These are phyloP conservation scores for Conistra vaccinii DNA, from an alignment of 2,888 invertebrate genomes.

Conservation along the genomic window DNA sequence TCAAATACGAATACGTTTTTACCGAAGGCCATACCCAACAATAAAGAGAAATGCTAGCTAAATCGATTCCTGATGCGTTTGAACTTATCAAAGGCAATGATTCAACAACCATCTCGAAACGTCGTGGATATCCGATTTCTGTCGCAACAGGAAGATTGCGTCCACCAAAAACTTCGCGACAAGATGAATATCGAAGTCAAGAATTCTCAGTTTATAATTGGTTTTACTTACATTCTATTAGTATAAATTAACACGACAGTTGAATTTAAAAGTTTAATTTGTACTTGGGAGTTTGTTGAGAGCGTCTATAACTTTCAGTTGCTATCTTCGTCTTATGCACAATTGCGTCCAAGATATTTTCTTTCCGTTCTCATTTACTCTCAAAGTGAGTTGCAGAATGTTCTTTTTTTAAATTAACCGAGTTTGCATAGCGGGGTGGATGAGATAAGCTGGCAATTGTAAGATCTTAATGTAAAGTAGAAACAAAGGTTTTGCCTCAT, in stretches of 20 bases:
- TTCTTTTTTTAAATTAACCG: slow-evolving; percentile 50
- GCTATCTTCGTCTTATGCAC: slow-evolving; percentile 54
- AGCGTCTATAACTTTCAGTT: slow-evolving; percentile 39
- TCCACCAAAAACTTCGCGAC: slow-evolving; percentile 33
- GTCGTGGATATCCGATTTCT: slow-evolving; percentile 16
- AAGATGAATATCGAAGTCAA: slow-evolving; percentile 36
- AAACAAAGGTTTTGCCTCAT: slow-evolving; percentile 17
- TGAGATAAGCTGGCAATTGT: slow-evolving; percentile 40
- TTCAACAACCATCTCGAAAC: slow-evolving; percentile 12
- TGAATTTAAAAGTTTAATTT: slow-evolving; percentile 65
- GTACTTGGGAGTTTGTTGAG: slow-evolving; percentile 47
- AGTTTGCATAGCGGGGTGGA: slow-evolving; percentile 32
- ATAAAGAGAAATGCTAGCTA: slow-evolving; percentile 10
- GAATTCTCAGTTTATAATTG: slow-evolving; percentile 40
- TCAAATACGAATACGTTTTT: slow-evolving; percentile 14
- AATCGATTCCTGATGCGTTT: slow-evolving; percentile 32
- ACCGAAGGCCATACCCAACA: background rate
- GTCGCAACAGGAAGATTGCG: slow-evolving; percentile 25
- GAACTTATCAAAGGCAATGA: slow-evolving; percentile 11
- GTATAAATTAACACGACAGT: slow-evolving; percentile 59
- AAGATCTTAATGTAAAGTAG: slow-evolving; percentile 23
- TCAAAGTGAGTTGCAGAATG: slow-evolving; percentile 46
- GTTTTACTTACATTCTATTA: slow-evolving; percentile 55
- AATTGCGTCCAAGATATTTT: slow-evolving; percentile 51
- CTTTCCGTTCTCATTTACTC: slow-evolving; percentile 48